phyloP scores from a whole-genome alignment of 1,140 invertebrate genomes.

The Achatina immaculata region DNA sequence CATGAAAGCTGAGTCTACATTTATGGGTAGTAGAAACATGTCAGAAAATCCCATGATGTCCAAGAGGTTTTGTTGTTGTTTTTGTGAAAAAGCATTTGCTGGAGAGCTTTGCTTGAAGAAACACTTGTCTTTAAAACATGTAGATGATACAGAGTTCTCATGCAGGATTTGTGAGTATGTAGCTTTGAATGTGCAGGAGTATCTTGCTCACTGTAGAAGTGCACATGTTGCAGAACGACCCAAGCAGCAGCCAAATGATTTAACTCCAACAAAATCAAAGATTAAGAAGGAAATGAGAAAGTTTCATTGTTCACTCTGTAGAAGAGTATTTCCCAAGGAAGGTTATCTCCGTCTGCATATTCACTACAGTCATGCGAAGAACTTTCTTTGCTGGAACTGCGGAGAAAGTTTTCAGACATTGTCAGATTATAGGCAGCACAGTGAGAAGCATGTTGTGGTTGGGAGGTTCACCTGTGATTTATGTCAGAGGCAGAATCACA shows the following conservation, averaged over 20 bases:
- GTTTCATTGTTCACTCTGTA: neutral
- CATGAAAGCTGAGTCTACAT: neutral
- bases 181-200: neutral
- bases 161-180: neutral
- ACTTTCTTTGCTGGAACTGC: conserved; percentile 1
- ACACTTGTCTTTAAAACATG: neutral
- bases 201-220: neutral
- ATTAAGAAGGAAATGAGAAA: neutral
- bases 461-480: neutral
- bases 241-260: no score
- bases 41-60: neutral
- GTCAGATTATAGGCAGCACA: conserved; percentile 12
- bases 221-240: neutral
- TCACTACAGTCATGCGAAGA: neutral
- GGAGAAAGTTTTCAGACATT: neutral
- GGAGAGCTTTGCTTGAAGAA: neutral
- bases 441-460: neutral
- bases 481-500: neutral
- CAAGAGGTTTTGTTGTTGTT: neutral
- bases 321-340: neutral
- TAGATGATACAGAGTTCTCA: neutral
- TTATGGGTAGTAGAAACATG: neutral
- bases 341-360: neutral
- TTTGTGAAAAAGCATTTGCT: neutral
- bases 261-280: neutral